Conservation (phyloP, 2,797 vertebrate genomes). For the Gallinago solitaria region DNA sequence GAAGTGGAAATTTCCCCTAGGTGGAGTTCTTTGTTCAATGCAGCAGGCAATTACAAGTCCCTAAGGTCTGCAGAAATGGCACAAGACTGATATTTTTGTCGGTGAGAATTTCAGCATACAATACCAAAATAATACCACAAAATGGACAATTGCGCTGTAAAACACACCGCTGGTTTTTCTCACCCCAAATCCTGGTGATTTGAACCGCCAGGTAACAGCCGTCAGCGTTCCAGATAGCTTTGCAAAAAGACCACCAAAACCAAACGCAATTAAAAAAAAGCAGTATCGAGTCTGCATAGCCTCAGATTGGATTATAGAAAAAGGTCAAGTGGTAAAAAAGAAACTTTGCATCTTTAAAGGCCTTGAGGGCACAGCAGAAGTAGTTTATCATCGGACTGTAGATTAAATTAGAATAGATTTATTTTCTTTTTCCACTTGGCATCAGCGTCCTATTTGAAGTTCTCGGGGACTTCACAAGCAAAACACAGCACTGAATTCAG, state of each 20-base stretch:
- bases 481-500: neutral
- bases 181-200: neutral
- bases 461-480: neutral
- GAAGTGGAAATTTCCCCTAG: constrained; percentile 63
- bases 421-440: neutral
- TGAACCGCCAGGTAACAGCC: neutral
- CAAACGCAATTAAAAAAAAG: neutral
- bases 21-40: constrained; percentile 54
- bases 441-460: neutral
- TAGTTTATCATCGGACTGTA: neutral
- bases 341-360: constrained; percentile 16
- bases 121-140: neutral
- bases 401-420: constrained; percentile 15
- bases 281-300: neutral
- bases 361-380: neutral
- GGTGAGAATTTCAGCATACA: neutral
- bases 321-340: constrained; percentile 51
- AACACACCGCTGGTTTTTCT: neutral
- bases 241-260: neutral
- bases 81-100: constrained; percentile 4
- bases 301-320: constrained; percentile 3
- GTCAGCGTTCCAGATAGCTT: neutral
- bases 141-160: neutral
- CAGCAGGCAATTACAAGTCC: constrained; percentile 57
- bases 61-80: constrained; percentile 46